These are phyloP conservation scores for Tenthredo scrophulariae DNA, from an alignment of 2,888 invertebrate genomes.

Conservation along the genomic window DNA sequence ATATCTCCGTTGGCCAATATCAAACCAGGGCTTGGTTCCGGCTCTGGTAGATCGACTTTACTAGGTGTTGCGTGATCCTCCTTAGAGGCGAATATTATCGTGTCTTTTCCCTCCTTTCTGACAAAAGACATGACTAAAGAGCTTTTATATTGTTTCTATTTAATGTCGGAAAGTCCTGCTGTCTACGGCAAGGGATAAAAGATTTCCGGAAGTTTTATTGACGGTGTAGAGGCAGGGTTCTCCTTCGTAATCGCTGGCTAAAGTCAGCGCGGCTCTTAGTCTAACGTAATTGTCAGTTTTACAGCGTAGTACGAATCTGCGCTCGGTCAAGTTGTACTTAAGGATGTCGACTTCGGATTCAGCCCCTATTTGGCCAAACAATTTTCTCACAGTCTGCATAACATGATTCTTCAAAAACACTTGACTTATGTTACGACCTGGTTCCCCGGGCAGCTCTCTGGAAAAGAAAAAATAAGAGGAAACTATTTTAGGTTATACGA, in stretches of 20 bases:
- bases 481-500: not conserved
- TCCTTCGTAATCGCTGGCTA: conserved; percentile 79
- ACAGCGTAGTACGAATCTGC: conserved; percentile 81
- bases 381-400: conserved; percentile 78
- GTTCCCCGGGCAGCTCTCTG: conserved; percentile 78
- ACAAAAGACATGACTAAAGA: conserved; percentile 68
- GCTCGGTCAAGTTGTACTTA: conserved; percentile 79
- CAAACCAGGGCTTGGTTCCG: conserved; percentile 89
- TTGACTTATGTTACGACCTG: conserved; percentile 76
- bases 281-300: conserved; percentile 80
- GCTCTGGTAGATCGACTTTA: conserved; percentile 84
- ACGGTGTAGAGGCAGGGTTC: conserved; percentile 80
- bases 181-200: conserved; percentile 72
- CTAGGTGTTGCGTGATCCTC: conserved; percentile 89
- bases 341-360: conserved; percentile 80
- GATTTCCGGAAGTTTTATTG: conserved; percentile 79
- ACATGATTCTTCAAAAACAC: conserved; percentile 82
- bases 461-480: conserved; percentile 60
- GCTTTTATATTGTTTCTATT: not conserved
- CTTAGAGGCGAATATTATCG: conserved; percentile 89
- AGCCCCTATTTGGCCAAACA: conserved; percentile 83
- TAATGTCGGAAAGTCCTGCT: conserved; percentile 69
- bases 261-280: conserved; percentile 81
- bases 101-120: conserved; percentile 85
- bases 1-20: conserved; percentile 92